A percentile compares a stretch with the other conserved stretches of the same genome.
phyloP scores from a whole-genome alignment of 2,113 vertebrate species.

The Paratilapia polleni region DNA sequence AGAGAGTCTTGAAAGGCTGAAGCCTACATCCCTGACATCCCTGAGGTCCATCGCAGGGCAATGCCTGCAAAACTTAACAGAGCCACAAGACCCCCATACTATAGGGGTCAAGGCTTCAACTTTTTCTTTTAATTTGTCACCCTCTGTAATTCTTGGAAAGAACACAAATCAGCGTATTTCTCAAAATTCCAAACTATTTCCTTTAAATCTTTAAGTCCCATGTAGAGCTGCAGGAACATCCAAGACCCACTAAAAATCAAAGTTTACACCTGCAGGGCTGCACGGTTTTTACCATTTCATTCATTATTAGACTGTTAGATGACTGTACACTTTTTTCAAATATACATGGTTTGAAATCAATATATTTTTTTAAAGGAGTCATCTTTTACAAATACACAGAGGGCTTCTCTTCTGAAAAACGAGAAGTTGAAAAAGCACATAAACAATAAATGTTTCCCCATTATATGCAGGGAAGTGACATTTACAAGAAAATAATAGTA shows the following conservation, averaged over 20 bases:
- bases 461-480: background rate
- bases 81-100: background rate
- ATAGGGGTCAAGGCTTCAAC: background rate
- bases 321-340: background rate
- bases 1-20: background rate
- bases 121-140: background rate
- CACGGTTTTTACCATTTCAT: background rate
- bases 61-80: background rate
- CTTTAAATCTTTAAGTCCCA: background rate
- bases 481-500: background rate
- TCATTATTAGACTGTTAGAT: background rate
- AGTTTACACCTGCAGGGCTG: background rate
- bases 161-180: background rate
- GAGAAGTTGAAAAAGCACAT: background rate
- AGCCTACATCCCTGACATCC: background rate
- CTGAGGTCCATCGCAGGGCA: background rate
- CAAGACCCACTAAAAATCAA: background rate
- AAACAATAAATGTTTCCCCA: background rate
- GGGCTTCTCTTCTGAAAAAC: background rate
- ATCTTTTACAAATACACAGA: background rate
- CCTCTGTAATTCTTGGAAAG: accelerated
- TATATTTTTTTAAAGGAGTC: background rate
- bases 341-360: background rate
- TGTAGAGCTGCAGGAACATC: background rate
- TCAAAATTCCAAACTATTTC: background rate